Evolutionary conservation across 2,888 invertebrate species (phyloP), one percentile per base, ranked within the genome.

Genomic region (Chymomyza caudatula): DNA sequence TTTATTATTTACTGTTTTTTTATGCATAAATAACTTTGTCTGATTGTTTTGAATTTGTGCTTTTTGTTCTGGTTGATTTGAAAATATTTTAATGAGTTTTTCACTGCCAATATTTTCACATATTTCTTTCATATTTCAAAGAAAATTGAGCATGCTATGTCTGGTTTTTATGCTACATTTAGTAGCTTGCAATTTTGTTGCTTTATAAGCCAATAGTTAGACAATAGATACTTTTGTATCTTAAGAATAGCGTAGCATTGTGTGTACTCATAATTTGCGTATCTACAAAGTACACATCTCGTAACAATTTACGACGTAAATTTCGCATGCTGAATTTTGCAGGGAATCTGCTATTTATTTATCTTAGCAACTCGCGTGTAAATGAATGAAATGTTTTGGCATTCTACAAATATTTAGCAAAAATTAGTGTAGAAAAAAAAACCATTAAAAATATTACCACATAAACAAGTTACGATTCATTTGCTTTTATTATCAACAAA

Each of bases 371-470:
- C 74, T 71, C 63, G 56, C 65, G 29, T 37, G 29, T 63, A 76
- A 68, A 69, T 65, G 76, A 72, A 67, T 71, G 76, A 71, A 80
- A 69, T 83, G 81, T 83, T 83, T 74, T 80, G 81, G 78, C 78
- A 83, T 67, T 72, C 63, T 53, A 65, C 63, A 63, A 44, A 63
- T 68, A 73, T 73, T 49, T 75, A 65, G 57, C 69, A 62, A n/a
- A n/a, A n/a, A n/a, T n/a, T n/a, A n/a, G n/a, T n/a, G n/a, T n/a
- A 29, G 11, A 29, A 29, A 29, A 29, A 29, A 11, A 11, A 13
- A 25, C n/a, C n/a, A n/a, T n/a, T n/a, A 25, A 5, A 5, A 25
- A 25, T 6, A 25, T 25, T 6, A 11, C 2, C 29, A 11, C 11
- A 37, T 37, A 37, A 37, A 37, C 29, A 37, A 37, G 11, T 8